Evolutionary conservation across 1,140 invertebrate genomes (phyloP), one percentile per base, ranked within the genome.

Genomic region (Chironomus striatipennis): DNA sequence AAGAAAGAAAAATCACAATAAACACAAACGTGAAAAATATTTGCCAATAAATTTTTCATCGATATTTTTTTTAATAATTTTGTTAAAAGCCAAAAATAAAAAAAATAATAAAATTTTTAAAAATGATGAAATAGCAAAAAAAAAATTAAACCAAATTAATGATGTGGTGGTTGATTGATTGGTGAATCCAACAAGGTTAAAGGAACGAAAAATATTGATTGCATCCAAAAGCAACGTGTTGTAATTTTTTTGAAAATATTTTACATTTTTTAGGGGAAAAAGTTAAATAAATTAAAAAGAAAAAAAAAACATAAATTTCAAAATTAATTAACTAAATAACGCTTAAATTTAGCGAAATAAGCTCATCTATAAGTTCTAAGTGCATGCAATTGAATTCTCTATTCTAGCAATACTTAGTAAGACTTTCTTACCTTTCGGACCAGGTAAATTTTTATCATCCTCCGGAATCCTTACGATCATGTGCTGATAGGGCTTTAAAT

Each of bases 361-460:
- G 24, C 24, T 34, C 24, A 34, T 2, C 24, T 34, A 34, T 34
- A 5, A 34, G 5, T 34, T 34, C 24, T 34, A 1, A 34, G 24
- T 34, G 12, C 47, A 57, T n/a, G n/a, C n/a, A 57, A 57, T n/a
- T n/a, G 15, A 57, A 2, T 47, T 3, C 5, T 57, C 47, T 57
- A 57, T 12, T n/a, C 47, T 57, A 57, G 15, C 5, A 57, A n/a
- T 15, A 57, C n/a, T 12, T n/a, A 57, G 15, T n/a, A 15, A 34
- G n/a, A 57, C 47, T 57, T n/a, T 70, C 18, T 70, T 21, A 70
- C 65, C 65, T 70, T 70, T 70, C 2, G 65, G 65, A 20, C 65
- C 65, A 20, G 65, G 65, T 6, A 70, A 12, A 2, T n/a, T 20
- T 20, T 70, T 70, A 70, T 70, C 65, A 20, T 70, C 65, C 20